phyloP scores from a whole-genome alignment of 2,888 invertebrate species.

The Pardosa pseudoannulata region DNA sequence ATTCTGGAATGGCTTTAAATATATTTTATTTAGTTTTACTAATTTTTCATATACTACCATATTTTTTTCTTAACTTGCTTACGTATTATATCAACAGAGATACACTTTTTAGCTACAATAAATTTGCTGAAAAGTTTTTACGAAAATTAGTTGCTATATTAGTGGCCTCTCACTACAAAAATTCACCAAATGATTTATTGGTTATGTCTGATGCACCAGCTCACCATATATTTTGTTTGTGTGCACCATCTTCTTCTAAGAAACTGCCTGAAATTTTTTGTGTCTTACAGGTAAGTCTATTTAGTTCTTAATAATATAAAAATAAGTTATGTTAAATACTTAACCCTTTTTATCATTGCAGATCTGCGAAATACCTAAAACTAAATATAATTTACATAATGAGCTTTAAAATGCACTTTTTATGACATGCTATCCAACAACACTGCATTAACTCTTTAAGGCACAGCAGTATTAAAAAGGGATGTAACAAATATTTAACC shows the following conservation, averaged over 20 bases:
- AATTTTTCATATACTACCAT: not conserved
- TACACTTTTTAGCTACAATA: slow-evolving; percentile 97
- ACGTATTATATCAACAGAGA: slow-evolving; percentile 83
- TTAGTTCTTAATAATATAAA: no score
- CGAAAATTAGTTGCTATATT: slow-evolving; percentile 94
- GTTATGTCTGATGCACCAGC: slow-evolving; percentile 99
- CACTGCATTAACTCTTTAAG: no score
- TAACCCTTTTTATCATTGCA: no score
- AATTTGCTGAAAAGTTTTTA: slow-evolving; percentile 88
- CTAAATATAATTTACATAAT: no score
- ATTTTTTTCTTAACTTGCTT: slow-evolving; percentile 36
- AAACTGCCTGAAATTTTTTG: slow-evolving; percentile 93
- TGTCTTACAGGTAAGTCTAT: slow-evolving; percentile 88
- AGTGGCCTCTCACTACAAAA: slow-evolving; percentile 99
- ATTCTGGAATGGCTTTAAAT: not conserved
- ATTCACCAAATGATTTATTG: slow-evolving; percentile 98
- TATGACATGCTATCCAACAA: no score
- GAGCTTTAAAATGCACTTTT: no score
- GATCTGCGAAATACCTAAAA: no score
- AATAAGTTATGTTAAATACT: no score
- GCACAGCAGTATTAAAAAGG: no score
- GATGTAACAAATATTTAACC: no score
- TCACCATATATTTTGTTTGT: slow-evolving; percentile 95
- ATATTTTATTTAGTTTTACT: not conserved
- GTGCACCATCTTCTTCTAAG: slow-evolving; percentile 90